Percentiles rank a stretch among this genome's conserved stretches.
phyloP scores from a whole-genome alignment of 2,113 vertebrate genomes.

The Melanerpes aurifrons region DNA sequence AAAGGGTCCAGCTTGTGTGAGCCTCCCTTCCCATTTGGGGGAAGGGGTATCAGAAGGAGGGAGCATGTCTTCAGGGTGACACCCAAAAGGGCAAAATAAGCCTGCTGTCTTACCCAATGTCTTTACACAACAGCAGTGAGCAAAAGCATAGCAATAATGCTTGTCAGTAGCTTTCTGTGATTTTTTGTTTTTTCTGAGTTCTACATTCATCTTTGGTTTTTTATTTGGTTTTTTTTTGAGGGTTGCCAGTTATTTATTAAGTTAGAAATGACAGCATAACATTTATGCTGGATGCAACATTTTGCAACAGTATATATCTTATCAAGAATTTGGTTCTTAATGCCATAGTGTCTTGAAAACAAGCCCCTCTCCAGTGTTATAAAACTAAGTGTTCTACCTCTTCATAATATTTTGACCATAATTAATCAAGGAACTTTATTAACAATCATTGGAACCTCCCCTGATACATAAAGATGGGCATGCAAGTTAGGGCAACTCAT shows the following conservation, averaged over 20 bases:
- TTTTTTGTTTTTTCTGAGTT: not conserved
- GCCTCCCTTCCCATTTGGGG: not conserved
- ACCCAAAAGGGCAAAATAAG: not conserved
- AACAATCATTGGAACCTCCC: not conserved
- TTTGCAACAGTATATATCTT: not conserved
- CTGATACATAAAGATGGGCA: not conserved
- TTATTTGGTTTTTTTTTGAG: not conserved
- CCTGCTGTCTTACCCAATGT: no score
- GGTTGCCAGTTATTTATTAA: not conserved
- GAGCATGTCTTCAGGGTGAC: accelerated
- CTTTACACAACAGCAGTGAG: not conserved
- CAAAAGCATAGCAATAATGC: not conserved
- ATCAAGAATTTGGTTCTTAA: not conserved
- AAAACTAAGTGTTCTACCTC: not conserved
- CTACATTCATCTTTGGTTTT: not conserved
- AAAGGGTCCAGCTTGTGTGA: not conserved
- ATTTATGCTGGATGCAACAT: not conserved
- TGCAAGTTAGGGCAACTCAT: not conserved
- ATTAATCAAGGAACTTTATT: not conserved
- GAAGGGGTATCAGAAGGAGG: not conserved
- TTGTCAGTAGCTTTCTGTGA: not conserved
- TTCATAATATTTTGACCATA: not conserved
- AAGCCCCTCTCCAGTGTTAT: not conserved
- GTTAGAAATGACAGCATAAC: not conserved
- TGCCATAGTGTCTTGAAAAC: not conserved